A percentile compares a stretch with the other conserved stretches of the same genome.
These are phyloP conservation scores for Bubalus kerabau DNA, from an alignment of 2,113 vertebrate genomes.

Conservation along the genomic window DNA sequence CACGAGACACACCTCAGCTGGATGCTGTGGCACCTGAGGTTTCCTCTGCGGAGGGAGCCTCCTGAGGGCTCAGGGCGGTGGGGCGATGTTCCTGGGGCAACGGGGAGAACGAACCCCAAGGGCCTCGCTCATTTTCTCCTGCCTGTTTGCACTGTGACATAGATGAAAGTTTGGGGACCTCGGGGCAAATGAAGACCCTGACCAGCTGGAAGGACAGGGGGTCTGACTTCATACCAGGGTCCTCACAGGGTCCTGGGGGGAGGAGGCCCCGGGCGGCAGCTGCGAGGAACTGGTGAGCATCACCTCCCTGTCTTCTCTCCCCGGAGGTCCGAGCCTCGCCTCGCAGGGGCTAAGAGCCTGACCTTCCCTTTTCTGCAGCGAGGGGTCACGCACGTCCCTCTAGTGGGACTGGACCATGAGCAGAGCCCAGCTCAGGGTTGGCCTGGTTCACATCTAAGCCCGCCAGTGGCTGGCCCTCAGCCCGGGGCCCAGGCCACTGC, in stretches of 20 bases:
- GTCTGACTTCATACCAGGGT: not conserved
- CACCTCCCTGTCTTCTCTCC: not conserved
- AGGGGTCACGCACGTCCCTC: not conserved
- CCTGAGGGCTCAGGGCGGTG: not conserved
- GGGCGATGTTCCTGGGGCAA: not conserved
- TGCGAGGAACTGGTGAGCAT: fast-evolving
- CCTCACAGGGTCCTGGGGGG: not conserved
- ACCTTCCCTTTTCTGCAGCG: not conserved
- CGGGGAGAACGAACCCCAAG: not conserved
- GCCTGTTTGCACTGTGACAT: not conserved
- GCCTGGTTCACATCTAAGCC: not conserved
- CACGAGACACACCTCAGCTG: not conserved
- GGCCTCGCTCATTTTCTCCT: not conserved
- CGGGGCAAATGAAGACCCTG: not conserved
- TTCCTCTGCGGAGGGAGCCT: not conserved
- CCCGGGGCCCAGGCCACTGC: not conserved
- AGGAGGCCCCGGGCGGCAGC: not conserved
- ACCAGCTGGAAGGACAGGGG: not conserved
- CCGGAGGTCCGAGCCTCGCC: not conserved
- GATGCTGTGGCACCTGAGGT: not conserved
- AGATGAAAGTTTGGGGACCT: not conserved
- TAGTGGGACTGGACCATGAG: not conserved
- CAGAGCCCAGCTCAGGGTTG: not conserved
- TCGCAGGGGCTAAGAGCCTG: not conserved
- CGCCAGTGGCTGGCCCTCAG: not conserved